Conservation (phyloP, 2,797 vertebrate genomes). For the Delichon dasypus region DNA sequence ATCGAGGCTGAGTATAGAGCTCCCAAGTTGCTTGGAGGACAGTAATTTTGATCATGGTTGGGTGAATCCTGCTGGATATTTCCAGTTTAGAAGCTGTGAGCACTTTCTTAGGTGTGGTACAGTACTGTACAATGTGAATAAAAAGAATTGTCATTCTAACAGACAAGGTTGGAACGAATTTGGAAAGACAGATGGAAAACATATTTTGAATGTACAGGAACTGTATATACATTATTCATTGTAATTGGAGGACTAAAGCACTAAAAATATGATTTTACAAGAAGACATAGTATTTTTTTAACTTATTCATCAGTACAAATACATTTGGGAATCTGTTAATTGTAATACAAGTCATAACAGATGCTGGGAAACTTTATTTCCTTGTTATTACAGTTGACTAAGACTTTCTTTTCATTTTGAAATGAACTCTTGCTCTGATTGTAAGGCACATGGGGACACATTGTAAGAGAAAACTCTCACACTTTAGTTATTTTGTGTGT, state of each 20-base stretch:
- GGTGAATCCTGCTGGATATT: neutral
- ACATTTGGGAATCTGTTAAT: conserved; percentile 47
- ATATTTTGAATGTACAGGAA: conserved; percentile 38
- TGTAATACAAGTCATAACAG: conserved; percentile 55
- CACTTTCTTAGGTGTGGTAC: conserved; percentile 20
- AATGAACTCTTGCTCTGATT: neutral
- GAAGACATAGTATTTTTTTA: conserved; percentile 33
- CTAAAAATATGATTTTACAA: conserved; percentile 26
- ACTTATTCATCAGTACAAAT: conserved; percentile 38
- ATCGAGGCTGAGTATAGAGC: neutral
- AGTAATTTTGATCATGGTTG: neutral
- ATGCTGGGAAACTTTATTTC: conserved; percentile 51
- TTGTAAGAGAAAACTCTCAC: neutral
- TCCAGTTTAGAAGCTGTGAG: neutral
- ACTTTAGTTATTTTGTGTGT: neutral
- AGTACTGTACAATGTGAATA: neutral
- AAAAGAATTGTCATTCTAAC: conserved; percentile 52
- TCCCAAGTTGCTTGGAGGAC: neutral
- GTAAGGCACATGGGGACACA: neutral
- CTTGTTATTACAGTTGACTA: conserved; percentile 31
- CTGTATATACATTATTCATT: conserved; percentile 22
- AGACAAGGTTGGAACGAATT: conserved; percentile 38
- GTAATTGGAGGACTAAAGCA: conserved; percentile 30
- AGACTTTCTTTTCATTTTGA: conserved; percentile 11
- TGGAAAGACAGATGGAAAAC: conserved; percentile 56